Base-by-base conservation (phyloP, 2,888 invertebrate species). In the Drosophila putrida region DNA sequence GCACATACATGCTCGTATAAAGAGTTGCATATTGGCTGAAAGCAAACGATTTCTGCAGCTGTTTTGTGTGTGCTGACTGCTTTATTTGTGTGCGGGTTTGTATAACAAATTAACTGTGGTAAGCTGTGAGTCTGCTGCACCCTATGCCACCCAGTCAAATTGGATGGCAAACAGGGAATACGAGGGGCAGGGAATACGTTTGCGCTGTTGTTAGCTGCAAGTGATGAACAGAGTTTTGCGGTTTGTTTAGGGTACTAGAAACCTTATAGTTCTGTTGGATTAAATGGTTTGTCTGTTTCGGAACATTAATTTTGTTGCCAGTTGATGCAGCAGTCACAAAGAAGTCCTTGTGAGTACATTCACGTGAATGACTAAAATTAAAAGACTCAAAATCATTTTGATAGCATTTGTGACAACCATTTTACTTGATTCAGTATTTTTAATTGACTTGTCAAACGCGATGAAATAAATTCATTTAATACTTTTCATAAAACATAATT, bases 221-320 rank as follows among this genome's bases (percentile, higher is more conserved):
- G 85, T 87, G 82, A 87, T 81, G 84, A 81, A 71, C 72, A 64
- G 67, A 68, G 78, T 64, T 61, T 72, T 82, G 88, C 53, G 85
- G 82, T 75, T 75, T 78, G 66, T 63, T 75, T 59, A 20, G 62
- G 65, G 47, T 49, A 57, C 59, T 43, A 53, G 68, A 41, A 58
- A 46, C 35, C 46, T 38, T 13, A 60, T 41, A 62, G 31, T 46
- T 66, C 55, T 70, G 65, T 66, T 71, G 79, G 69, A 82, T 82
- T 84, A 82, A 82, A 84, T 82, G 85, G 82, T 85, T 79, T 88
- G 85, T 82, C 82, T 82, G 88, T 85, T 88, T 82, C 67, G 65
- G 80, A 88, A 82, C 82, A 85, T 88, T 82, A 85, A 88, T 82
- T 82, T 82, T 73, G 70, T 61, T 70, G 71, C 66, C 58, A 62